A percentile compares a stretch with the other conserved stretches of the same genome.
These are phyloP conservation scores for Urocyon cinereoargenteus DNA, from an alignment of 2,797 vertebrate genomes.

Conservation along the genomic window DNA sequence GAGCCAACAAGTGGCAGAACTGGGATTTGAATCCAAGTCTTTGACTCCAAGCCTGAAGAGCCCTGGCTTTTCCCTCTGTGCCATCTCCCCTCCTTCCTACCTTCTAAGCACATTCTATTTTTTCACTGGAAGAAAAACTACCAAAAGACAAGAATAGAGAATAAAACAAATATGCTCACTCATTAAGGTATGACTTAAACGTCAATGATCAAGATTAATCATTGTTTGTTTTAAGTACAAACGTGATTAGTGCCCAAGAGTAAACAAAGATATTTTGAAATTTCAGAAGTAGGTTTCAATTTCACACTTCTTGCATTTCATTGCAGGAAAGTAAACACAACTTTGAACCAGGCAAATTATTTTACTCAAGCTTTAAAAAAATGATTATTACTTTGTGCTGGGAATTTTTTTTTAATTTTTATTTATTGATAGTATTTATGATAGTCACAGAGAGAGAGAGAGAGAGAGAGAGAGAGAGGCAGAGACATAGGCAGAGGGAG, in stretches of 20 bases:
- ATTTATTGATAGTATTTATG: no score
- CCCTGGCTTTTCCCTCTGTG: neutral
- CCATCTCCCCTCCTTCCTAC: neutral
- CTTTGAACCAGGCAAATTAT: neutral
- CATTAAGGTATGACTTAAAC: neutral
- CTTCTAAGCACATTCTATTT: neutral
- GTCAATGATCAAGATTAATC: neutral
- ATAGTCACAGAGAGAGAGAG: no score
- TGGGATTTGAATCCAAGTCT: neutral
- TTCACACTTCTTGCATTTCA: slow-evolving; percentile 4
- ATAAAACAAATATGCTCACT: neutral
- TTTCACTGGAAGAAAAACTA: slow-evolving; percentile 10
- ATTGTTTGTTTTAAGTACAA: neutral
- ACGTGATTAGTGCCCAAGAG: neutral
- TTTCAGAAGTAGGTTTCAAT: slow-evolving; percentile 17
- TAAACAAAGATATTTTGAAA: slow-evolving; percentile 30
- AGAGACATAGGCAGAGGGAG: no score
- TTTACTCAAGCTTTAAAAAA: slow-evolving; percentile 27
- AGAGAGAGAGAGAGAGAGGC: no score
- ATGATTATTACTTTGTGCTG: neutral
- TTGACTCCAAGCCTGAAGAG: neutral
- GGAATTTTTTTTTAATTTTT: neutral
- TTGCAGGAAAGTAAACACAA: neutral
- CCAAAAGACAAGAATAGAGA: neutral
- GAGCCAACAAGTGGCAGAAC: neutral